Conservation (phyloP, 1,140 invertebrate species). For the Lepidostoma basale region DNA sequence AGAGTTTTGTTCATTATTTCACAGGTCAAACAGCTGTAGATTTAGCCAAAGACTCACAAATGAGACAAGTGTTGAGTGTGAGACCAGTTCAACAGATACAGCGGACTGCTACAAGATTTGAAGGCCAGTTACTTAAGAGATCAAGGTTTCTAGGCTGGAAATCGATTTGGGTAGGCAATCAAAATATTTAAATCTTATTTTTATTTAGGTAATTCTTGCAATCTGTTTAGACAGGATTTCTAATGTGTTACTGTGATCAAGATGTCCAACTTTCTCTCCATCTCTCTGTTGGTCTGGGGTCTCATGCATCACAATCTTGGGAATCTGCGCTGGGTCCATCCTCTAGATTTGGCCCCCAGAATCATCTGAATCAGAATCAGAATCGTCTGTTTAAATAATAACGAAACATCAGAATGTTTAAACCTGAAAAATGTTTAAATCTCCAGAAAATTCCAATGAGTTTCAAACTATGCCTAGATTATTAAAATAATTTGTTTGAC, state of each 20-base stretch:
- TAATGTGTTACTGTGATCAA: too few relatives aligned
- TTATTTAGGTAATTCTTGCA: background rate
- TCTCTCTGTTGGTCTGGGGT: too few relatives aligned
- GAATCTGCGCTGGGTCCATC: too few relatives aligned
- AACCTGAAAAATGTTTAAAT: background rate
- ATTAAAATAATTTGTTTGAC: too few relatives aligned
- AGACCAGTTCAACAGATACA: constrained; percentile 65
- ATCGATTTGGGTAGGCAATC: constrained; percentile 62
- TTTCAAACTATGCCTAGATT: too few relatives aligned
- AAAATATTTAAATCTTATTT: background rate
- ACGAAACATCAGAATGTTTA: background rate
- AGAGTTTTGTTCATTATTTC: too few relatives aligned
- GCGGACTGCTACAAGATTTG: constrained; percentile 65
- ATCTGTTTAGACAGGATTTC: too few relatives aligned
- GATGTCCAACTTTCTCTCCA: too few relatives aligned
- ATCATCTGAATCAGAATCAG: too few relatives aligned
- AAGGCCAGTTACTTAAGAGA: constrained; percentile 69
- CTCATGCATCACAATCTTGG: too few relatives aligned
- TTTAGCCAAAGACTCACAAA: constrained; percentile 65
- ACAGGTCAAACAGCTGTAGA: constrained; percentile 68
- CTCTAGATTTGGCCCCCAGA: too few relatives aligned
- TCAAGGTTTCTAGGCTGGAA: constrained; percentile 70
- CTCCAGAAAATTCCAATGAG: background rate
- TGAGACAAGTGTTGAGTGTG: constrained; percentile 71
- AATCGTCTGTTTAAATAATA: background rate